A percentile compares a stretch with the other conserved stretches of the same genome.
Conservation (phyloP, 2,113 vertebrate species). For the Ginglymostoma cirratum region DNA sequence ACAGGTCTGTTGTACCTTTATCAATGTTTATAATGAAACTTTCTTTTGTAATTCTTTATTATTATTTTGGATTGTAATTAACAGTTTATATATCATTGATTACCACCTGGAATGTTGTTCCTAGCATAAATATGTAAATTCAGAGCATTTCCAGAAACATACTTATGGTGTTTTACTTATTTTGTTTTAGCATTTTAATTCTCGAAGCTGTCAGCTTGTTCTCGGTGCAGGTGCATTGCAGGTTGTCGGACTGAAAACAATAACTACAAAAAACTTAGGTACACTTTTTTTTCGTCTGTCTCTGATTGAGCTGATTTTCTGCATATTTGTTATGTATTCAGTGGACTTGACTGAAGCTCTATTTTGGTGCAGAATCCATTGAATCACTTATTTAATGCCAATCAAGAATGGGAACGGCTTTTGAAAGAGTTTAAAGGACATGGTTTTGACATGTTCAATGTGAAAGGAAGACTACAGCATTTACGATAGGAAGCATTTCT, state of each 20-base stretch:
- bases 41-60: background rate
- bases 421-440: background rate
- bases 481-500: background rate
- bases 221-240: constrained; percentile 92
- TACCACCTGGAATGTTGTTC: constrained; percentile 43
- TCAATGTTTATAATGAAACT: background rate
- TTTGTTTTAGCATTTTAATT: constrained; percentile 87
- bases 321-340: background rate
- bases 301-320: background rate
- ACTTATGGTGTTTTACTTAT: constrained; percentile 36
- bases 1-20: background rate
- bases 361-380: background rate
- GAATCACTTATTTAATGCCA: background rate
- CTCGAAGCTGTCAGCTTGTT: constrained; percentile 91
- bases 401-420: background rate
- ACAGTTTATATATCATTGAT: constrained; percentile 40
- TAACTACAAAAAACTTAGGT: constrained; percentile 98
- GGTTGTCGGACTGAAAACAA: constrained; percentile 95
- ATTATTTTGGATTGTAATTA: constrained; percentile 17
- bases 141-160: constrained; percentile 42
- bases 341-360: background rate
- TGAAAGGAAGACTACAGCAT: background rate
- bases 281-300: constrained; percentile 39
- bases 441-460: background rate
- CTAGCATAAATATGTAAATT: constrained; percentile 46